Evolutionary conservation across 2,888 invertebrate species (phyloP).

Genomic region (Neelides folsomi): DNA sequence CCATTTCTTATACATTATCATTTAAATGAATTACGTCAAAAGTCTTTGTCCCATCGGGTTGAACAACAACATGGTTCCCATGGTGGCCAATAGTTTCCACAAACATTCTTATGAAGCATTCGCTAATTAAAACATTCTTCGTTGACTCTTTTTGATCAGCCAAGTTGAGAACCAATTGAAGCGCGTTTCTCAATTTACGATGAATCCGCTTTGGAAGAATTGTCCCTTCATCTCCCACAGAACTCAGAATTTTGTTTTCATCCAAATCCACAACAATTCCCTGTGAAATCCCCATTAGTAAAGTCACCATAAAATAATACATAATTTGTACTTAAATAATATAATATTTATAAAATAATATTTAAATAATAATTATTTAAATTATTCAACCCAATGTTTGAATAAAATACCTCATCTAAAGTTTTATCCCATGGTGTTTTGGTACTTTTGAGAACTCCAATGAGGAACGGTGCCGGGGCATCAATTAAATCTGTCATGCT

Average conservation of each 20-base stretch:
- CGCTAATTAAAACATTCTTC: slow-evolving; percentile 59
- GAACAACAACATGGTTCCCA: slow-evolving; percentile 44
- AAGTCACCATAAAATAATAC: background rate
- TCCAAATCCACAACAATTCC: slow-evolving; percentile 64
- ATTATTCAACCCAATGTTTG: background rate
- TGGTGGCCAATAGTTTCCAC: slow-evolving; percentile 62
- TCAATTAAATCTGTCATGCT: slow-evolving; percentile 50
- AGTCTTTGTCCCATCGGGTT: slow-evolving; percentile 38
- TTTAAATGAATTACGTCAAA: slow-evolving; percentile 38
- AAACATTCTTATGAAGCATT: slow-evolving; percentile 59
- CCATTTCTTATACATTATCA: background rate
- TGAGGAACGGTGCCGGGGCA: slow-evolving; percentile 63
- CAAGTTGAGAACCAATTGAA: slow-evolving; percentile 39
- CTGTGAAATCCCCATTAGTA: slow-evolving; percentile 38
- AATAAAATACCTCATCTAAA: slow-evolving; percentile 49
- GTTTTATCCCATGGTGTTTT: slow-evolving; percentile 36
- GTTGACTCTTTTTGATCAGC: slow-evolving; percentile 43
- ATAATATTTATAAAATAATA: background rate
- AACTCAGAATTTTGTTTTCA: slow-evolving; percentile 43
- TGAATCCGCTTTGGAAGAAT: slow-evolving; percentile 57
- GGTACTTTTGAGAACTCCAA: slow-evolving; percentile 50
- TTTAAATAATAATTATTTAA: background rate
- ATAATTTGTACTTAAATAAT: no score
- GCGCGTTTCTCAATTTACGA: slow-evolving; percentile 52
- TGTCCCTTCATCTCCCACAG: slow-evolving; percentile 61